Evolutionary conservation across 2,888 invertebrate genomes (phyloP).

Genomic region (Nysson spinosus): DNA sequence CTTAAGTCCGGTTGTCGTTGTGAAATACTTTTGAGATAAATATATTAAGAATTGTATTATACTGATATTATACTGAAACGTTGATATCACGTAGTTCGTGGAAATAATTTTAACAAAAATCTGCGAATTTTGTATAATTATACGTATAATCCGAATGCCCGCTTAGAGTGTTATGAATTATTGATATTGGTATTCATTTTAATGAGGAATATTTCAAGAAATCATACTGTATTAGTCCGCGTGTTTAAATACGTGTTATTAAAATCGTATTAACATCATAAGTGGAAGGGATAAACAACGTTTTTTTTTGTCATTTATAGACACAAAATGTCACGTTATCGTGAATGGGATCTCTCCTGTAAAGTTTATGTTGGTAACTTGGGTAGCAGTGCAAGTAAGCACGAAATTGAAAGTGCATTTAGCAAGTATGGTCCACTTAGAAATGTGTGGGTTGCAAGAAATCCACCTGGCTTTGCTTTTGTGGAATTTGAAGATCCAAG

Average conservation of each 20-base stretch:
- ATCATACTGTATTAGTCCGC: too few relatives aligned
- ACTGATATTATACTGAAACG: too few relatives aligned
- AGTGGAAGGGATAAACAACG: not conserved
- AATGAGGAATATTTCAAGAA: too few relatives aligned
- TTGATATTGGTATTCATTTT: too few relatives aligned
- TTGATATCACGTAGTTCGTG: too few relatives aligned
- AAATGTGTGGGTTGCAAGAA: slow-evolving; percentile 96
- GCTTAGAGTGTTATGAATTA: too few relatives aligned
- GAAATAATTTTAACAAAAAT: too few relatives aligned
- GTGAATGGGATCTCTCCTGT: slow-evolving; percentile 91
- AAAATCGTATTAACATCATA: not conserved
- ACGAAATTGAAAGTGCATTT: slow-evolving; percentile 92
- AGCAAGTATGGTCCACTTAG: slow-evolving; percentile 91
- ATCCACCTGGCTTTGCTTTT: slow-evolving; percentile 95
- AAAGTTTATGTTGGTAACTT: slow-evolving; percentile 96
- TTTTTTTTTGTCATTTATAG: slow-evolving; percentile 21
- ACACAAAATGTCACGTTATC: slow-evolving; percentile 83
- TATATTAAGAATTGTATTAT: not conserved
- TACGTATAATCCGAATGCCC: too few relatives aligned
- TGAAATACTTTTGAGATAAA: too few relatives aligned
- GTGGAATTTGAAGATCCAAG: slow-evolving; percentile 93
- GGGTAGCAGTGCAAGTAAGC: slow-evolving; percentile 93
- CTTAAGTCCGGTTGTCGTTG: too few relatives aligned
- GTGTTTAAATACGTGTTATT: too few relatives aligned
- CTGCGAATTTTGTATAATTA: too few relatives aligned